phyloP scores from a whole-genome alignment of 2,888 invertebrate genomes.

The Chydorus sphaericus region DNA sequence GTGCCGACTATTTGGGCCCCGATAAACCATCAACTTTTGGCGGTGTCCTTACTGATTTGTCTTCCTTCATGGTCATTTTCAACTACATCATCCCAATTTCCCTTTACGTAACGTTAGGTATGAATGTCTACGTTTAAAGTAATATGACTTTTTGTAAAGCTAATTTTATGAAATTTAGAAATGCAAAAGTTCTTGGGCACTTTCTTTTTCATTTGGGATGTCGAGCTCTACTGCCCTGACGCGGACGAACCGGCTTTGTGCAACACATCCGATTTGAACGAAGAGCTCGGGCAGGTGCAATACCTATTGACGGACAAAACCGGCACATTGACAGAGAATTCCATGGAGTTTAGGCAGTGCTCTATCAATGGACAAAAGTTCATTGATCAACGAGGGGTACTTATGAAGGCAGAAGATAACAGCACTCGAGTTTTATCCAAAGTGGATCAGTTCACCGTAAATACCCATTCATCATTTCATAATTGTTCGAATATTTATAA shows the following conservation, averaged over 20 bases:
- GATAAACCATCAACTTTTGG: background rate
- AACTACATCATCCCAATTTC: constrained; percentile 79
- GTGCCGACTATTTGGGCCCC: background rate
- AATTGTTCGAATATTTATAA: background rate
- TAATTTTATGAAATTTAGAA: constrained; percentile 28
- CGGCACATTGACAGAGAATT: constrained; percentile 69
- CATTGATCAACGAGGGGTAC: constrained; percentile 39
- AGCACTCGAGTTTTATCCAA: background rate
- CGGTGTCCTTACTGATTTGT: constrained; percentile 37
- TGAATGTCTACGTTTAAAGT: background rate
- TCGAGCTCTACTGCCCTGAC: constrained; percentile 44
- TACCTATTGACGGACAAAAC: constrained; percentile 74
- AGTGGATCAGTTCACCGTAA: background rate
- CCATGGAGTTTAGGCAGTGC: constrained; percentile 64
- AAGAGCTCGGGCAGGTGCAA: constrained; percentile 70
- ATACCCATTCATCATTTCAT: background rate
- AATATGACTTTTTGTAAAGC: background rate
- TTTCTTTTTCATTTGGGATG: constrained; percentile 60
- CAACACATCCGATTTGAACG: constrained; percentile 72
- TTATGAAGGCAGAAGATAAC: background rate
- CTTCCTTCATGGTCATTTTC: constrained; percentile 58
- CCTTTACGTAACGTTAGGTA: constrained; percentile 68
- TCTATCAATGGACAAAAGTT: constrained; percentile 47
- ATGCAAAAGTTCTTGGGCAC: constrained; percentile 47
- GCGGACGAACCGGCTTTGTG: constrained; percentile 51